Evolutionary conservation across 1,140 invertebrate species (phyloP), one percentile per base, ranked within the genome.

Genomic region (Coptotermes formosanus): DNA sequence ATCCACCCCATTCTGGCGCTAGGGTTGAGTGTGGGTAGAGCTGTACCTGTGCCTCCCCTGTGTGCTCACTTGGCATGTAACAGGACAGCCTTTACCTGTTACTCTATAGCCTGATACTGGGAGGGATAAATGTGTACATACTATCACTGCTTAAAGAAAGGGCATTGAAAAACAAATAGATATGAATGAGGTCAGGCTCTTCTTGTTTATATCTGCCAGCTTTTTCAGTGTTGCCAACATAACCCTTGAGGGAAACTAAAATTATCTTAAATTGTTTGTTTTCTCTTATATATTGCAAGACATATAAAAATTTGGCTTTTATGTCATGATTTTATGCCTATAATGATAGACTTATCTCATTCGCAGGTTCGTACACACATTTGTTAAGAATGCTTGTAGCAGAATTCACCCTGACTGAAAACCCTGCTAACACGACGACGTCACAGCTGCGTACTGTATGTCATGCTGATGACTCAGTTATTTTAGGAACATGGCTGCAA

Each of bases 341-440:
- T 86, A 7, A 87, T 38, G 38, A n/a, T 23, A 81, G 2, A 19
- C 32, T 16, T 86, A 25, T 75, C 64, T 75, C 9, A 16, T n/a
- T 75, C n/a, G 4, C 43, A 94, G 94, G 93, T 88, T 97, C 96
- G 32, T 97, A 97, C 87, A 97, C 97, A 2, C 95, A 96, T 90
- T 92, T 98, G 43, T 91, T 99, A 85, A 94, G 97, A 86, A 95
- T 99, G 92, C 92, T 99, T 38, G 86, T 99, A 6, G 97, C 98
- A 3, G 99, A 99, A 91, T 97, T 99, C 87, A 99, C 98, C 0
- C 92, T 99, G 32, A 96, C 97, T 43, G 98, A 99, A 91, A 99
- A 98, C 91, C 95, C 95, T 45, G 97, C 97, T 32, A 98, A 98
- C 89, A 98, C 97, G 30, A 98, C 98, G 0, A 99, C 97, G 43